Base-by-base conservation (phyloP, 2,113 vertebrate genomes). In the Pao palembangensis region DNA sequence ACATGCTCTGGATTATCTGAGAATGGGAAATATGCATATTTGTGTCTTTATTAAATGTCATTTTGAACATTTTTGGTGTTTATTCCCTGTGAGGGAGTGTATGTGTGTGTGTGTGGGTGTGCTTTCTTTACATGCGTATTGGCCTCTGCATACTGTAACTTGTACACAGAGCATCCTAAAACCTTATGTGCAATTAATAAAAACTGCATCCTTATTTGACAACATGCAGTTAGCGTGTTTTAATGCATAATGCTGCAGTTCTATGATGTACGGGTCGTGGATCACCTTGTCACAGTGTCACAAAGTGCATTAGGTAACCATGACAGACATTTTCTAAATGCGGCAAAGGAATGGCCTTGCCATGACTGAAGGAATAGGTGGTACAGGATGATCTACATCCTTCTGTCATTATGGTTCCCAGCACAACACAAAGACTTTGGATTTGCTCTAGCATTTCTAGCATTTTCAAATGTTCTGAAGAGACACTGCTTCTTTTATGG, bases 321-420 rank as follows among this genome's bases (percentile, higher is more conserved):
- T 81, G 87, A 87, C 74, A 85, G 83, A 89, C 65, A 73, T 84
- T 91, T 90, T 91, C 89, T 91, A 90, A 91, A 91, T 86, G 71
- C 85, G 80, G 88, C 76, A 71, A 71, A 89, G 90, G 90, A 90
- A 91, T 91, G 89, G 62, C 76, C 85, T 83, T 91, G 88, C 82
- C 76, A 85, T 84, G 79, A 85, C 84, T 84, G 76, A 83, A 83
- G 78, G 68, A 87, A 83, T 75, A 68, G 48, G 87, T 80, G 73
- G 75, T 69, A 76, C 75, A 72, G 53, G 82, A 61, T 64, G 72
- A 80, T 62, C 76, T 76, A 65, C 68, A 78, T 77, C 60, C 73
- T 64, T 67, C 75, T 80, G 82, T 83, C 76, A 65, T 74, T 71
- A 73, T 55, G 42, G 53, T 59, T 34, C 31, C 3, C 28, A 20